Evolutionary conservation across 2,888 invertebrate species (phyloP), one percentile per base, ranked within the genome.

Genomic region (Acanthosoma haemorrhoidale): DNA sequence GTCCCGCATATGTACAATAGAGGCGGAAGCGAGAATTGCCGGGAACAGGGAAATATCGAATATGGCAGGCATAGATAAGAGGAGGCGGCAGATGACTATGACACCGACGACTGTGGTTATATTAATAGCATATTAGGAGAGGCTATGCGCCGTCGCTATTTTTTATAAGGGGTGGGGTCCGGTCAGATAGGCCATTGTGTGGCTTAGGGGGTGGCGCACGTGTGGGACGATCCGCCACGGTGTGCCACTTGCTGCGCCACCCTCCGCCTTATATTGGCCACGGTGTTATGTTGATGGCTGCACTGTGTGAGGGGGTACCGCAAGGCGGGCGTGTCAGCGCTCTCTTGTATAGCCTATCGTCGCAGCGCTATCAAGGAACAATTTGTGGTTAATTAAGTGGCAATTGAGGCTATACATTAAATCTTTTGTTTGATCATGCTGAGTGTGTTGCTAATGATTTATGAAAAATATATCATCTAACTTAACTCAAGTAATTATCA

Each of bases 141-240:
- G n/a, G n/a, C n/a, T n/a, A n/a, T n/a, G 51, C 4, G 11, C 3
- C 5, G 51, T 1, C n/a, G 25, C n/a, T 51, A 51, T 51, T 51
- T 51, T 51, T 51, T 51, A 25, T n/a, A n/a, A 21, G 51, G 38
- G 64, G 31, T 51, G n/a, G 51, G 16, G 21, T 41, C 16, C 11
- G 16, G 18, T 1, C n/a, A n/a, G n/a, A n/a, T n/a, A 21, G 16
- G 41, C 3, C 13, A 58, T 69, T 70, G 70, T 63, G 68, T 69
- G 69, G 70, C 69, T 71, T 73, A 73, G 70, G 73, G 73, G 70
- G 73, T 73, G 67, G 68, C 41, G 71, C 73, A 73, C 73, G 73
- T 73, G 73, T 67, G 64, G 64, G 25, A n/a, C 51, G 72, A 73
- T 73, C 71, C 66, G 71, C 66, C 66, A 63, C 71, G 69, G 69